A percentile compares a stretch with the other conserved stretches of the same genome.
phyloP scores from a whole-genome alignment of 2,113 vertebrate genomes.

The Pomatostomus ruficeps region DNA sequence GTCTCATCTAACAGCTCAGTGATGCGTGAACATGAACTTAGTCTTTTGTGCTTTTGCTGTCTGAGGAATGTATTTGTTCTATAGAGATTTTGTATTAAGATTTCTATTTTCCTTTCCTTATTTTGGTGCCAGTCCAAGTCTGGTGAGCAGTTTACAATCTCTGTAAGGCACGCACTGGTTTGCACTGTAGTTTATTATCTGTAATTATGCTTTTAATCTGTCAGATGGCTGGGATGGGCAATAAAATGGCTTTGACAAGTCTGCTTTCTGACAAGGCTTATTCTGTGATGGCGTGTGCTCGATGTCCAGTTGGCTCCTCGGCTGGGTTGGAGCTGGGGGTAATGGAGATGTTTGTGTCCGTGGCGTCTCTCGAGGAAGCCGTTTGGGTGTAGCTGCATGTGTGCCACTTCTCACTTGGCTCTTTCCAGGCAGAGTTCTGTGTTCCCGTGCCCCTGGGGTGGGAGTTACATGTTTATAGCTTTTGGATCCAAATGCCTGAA shows the following conservation, averaged over 20 bases:
- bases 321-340: neutral
- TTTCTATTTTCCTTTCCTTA: neutral
- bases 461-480: fast-evolving
- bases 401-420: no score
- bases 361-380: neutral
- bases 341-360: fast-evolving
- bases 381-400: neutral
- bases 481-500: neutral
- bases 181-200: neutral
- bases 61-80: neutral
- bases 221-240: neutral
- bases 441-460: neutral
- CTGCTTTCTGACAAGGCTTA: neutral
- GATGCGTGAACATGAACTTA: neutral
- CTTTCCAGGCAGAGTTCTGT: neutral
- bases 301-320: neutral
- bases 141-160: neutral
- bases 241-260: neutral
- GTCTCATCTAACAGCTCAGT: neutral
- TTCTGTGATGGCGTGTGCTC: neutral
- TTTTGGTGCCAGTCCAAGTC: neutral
- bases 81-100: neutral
- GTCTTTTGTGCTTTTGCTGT: neutral
- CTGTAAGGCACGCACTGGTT: neutral
- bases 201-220: neutral